Percentiles rank a stretch among this genome's conserved stretches.
These are phyloP conservation scores for Megaceryle torquata DNA, from an alignment of 2,113 vertebrate species.

Conservation along the genomic window DNA sequence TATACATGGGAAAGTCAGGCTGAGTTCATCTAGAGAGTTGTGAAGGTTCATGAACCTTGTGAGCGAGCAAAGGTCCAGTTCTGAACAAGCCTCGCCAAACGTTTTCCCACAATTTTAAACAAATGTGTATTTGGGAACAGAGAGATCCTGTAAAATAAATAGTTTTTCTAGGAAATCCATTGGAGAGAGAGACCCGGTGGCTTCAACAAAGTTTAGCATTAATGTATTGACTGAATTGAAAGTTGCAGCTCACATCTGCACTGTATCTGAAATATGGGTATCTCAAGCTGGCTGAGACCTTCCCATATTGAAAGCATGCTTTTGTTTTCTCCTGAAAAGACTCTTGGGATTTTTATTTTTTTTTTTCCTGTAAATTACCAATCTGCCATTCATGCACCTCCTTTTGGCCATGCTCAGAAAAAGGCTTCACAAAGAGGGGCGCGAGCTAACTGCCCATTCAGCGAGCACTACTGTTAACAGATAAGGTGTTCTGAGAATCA, in stretches of 20 bases:
- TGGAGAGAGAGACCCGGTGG: background rate
- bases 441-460: background rate
- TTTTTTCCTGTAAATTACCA: background rate
- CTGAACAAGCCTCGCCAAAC: background rate
- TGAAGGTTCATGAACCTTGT: slow-evolving; percentile 45
- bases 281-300: background rate
- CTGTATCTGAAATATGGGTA: background rate
- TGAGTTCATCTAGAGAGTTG: slow-evolving; percentile 23
- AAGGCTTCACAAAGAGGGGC: background rate
- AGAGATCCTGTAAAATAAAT: background rate
- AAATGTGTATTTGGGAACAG: background rate
- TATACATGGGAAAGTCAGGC: slow-evolving; percentile 21
- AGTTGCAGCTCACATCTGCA: background rate
- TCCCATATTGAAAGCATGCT: background rate
- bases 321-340: background rate
- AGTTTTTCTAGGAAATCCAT: background rate
- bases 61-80: background rate
- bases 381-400: background rate
- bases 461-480: background rate
- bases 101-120: background rate
- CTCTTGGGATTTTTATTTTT: background rate
- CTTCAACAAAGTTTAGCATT: background rate
- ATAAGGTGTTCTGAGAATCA: background rate
- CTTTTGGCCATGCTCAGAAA: background rate
- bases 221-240: background rate